Conservation (phyloP, 1,140 invertebrate species). For the Drosophila neocordata region DNA sequence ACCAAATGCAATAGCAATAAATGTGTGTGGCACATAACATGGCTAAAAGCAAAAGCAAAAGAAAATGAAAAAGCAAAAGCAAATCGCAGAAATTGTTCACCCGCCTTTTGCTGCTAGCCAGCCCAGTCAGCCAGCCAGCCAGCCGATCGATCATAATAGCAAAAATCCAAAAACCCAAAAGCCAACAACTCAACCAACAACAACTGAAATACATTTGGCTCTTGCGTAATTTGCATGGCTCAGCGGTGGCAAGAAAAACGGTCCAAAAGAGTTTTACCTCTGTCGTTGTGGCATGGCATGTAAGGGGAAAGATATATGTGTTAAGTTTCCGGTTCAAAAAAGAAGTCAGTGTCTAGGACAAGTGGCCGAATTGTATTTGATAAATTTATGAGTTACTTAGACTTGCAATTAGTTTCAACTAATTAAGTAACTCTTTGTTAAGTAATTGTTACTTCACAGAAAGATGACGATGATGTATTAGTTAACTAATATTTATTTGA, state of each 20-base stretch:
- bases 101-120: constrained; percentile 28
- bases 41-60: constrained; percentile 4
- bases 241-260: constrained; percentile 43
- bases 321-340: constrained; percentile 68
- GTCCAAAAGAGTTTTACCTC: constrained; percentile 55
- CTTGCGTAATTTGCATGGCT: constrained; percentile 76
- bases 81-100: constrained; percentile 65
- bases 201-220: constrained; percentile 61
- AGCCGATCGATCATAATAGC: constrained; percentile 75
- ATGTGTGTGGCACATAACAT: constrained; percentile 73
- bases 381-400: background rate
- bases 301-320: constrained; percentile 41
- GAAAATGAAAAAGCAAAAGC: constrained; percentile 57
- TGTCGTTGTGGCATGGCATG: constrained; percentile 30
- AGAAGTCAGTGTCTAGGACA: constrained; percentile 79
- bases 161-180: constrained; percentile 14
- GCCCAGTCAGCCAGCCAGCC: constrained; percentile 50
- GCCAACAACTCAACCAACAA: constrained; percentile 22
- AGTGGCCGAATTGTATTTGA: constrained; percentile 44
- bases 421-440: constrained; percentile 23
- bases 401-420: constrained; percentile 14
- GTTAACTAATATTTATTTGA: constrained; percentile 1
- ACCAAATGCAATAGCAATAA: constrained; percentile 64
- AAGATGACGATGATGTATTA: constrained; percentile 26
- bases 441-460: background rate